Conservation (phyloP, 2,797 vertebrate species). For the Fistularia tabacaria region DNA sequence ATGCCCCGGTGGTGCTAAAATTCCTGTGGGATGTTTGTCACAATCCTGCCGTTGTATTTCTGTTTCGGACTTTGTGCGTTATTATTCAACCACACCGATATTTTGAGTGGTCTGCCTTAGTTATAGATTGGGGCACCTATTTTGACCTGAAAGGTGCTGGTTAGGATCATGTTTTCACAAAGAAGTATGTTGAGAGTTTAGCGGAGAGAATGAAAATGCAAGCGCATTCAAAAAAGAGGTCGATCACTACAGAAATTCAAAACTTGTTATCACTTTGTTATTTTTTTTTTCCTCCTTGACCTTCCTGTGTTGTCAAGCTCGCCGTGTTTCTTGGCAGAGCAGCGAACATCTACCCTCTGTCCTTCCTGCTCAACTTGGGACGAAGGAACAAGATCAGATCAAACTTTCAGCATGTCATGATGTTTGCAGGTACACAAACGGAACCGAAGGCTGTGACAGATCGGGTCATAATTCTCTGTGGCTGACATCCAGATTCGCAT, state of each 20-base stretch:
- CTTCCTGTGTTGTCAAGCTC: constrained; percentile 67
- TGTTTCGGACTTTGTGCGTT: too few species aligned
- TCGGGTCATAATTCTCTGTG: neutral
- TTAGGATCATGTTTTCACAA: too few species aligned
- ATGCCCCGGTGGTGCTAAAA: neutral
- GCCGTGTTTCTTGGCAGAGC: constrained; percentile 95
- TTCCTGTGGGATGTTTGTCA: neutral
- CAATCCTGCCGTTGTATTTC: too few species aligned
- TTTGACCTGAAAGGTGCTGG: too few species aligned
- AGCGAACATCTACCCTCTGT: constrained; percentile 95
- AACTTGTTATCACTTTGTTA: neutral
- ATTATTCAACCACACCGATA: too few species aligned
- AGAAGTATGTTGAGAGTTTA: too few species aligned
- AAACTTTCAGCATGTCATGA: constrained; percentile 97
- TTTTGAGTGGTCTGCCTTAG: too few species aligned
- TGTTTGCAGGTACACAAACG: constrained; percentile 87
- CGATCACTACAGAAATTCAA: too few species aligned
- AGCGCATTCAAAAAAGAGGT: too few species aligned
- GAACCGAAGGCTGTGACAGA: neutral
- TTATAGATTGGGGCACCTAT: too few species aligned
- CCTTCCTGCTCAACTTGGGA: constrained; percentile 93
- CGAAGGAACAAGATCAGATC: constrained; percentile 90
- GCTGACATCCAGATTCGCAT: too few species aligned
- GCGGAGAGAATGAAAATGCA: too few species aligned
- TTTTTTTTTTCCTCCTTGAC: constrained; percentile 60